These are phyloP conservation scores for Phrynocephalus versicolor DNA, from an alignment of 2,113 vertebrate species.

Conservation along the genomic window DNA sequence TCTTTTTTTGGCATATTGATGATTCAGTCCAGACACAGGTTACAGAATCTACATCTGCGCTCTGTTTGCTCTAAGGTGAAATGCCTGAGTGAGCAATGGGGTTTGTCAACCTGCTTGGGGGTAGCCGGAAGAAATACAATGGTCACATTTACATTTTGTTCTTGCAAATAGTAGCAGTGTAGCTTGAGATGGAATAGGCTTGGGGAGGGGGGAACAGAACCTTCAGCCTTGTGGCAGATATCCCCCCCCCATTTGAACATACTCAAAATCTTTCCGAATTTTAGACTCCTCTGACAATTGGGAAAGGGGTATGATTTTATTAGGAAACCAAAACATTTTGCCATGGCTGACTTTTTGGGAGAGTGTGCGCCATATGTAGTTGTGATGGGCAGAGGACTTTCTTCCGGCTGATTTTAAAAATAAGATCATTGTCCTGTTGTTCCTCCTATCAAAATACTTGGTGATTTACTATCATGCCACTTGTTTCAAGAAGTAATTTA, in stretches of 20 bases:
- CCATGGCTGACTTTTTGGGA: not conserved
- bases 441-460: not conserved
- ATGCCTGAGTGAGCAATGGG: slow-evolving; percentile 10
- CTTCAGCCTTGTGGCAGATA: slow-evolving; percentile 32
- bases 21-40: slow-evolving; percentile 35
- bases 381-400: not conserved
- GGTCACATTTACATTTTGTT: slow-evolving; percentile 53
- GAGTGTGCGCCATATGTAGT: not conserved
- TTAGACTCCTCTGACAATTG: not conserved
- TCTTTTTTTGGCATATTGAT: slow-evolving; percentile 48
- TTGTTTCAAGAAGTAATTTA: not conserved
- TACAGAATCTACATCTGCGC: slow-evolving; percentile 41
- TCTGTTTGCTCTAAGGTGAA: slow-evolving; percentile 22
- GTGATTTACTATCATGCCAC: not conserved
- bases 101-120: slow-evolving; percentile 20
- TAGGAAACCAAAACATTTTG: slow-evolving; percentile 51
- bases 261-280: not conserved
- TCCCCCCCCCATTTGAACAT: no score
- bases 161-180: slow-evolving; percentile 53
- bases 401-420: not conserved
- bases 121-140: not conserved
- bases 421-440: not conserved
- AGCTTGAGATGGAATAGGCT: slow-evolving; percentile 48
- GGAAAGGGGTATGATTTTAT: slow-evolving; percentile 29
- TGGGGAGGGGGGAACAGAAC: not conserved